Evolutionary conservation across 1,140 invertebrate genomes (phyloP), one percentile per base, ranked within the genome.

Genomic region (Bombus ignitus): DNA sequence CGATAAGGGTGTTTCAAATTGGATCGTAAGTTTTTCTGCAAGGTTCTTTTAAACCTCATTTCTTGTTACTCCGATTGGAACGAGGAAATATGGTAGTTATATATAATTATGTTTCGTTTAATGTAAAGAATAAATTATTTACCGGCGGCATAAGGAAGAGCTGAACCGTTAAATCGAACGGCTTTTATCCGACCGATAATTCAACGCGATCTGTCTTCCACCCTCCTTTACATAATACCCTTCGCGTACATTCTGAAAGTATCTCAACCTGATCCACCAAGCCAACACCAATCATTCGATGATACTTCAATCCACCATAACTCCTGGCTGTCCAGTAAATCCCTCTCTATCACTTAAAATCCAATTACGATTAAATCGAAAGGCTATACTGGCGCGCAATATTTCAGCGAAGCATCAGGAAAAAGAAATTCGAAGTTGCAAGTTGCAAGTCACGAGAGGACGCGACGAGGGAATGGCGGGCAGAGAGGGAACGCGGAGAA

Each of bases 371-470:
- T 78, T 62, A 66, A 78, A 78, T 78, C 75, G 59, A 42, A 42
- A 78, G 59, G 75, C 37, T 4, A 78, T n/a, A 42, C 39, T 15
- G 42, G 42, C 42, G n/a, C 62, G 62, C 32, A 47, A 70, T 80
- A 80, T 47, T 80, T 80, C 65, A 80, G 15, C 65, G 44, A 80
- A 28, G 32, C 62, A 53, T 37, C 78, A 25, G 35, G 70, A 62
- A 70, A 81, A 81, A 72, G 68, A 72, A 81, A 73, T 81, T 73
- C 47, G 37, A 81, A 59, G 78, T 80, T 37, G 78, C 78, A n/a
- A 62, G 59, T 53, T 53, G 47, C 47, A 5, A 80, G 65, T 80
- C 78, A 80, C 65, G 78, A 70, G 44, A n/a, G 59, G 75, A 77
- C 22, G 53, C 37, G 35, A 73, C 28, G 42, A 72, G 71, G n/a